Evolutionary conservation across 1,140 invertebrate genomes (phyloP).

Genomic region (Drosophila neocordata): DNA sequence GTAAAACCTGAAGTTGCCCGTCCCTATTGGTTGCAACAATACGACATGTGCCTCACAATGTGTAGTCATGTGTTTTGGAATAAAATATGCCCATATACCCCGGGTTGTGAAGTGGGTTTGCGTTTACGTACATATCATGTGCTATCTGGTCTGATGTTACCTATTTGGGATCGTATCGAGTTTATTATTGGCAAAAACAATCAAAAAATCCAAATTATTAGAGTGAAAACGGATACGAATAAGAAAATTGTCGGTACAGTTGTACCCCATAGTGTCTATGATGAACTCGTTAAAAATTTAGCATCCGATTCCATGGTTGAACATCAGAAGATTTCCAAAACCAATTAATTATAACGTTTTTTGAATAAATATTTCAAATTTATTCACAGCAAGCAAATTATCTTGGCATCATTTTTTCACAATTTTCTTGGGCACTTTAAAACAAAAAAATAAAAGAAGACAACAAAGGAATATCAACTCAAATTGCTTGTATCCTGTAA

Average conservation of each 20-base stretch:
- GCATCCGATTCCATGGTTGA: constrained; percentile 47
- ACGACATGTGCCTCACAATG: constrained; percentile 33
- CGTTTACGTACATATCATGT: constrained; percentile 62
- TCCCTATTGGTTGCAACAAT: constrained; percentile 46
- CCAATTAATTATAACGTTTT: not conserved
- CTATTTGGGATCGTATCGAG: constrained; percentile 67
- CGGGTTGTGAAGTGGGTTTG: constrained; percentile 48
- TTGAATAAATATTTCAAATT: not conserved
- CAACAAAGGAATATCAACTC: constrained; percentile 67
- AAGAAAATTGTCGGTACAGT: constrained; percentile 66
- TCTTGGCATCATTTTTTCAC: not conserved
- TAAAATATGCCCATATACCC: constrained; percentile 33
- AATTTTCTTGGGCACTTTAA: constrained; percentile 51
- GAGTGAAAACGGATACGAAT: constrained; percentile 54
- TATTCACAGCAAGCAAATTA: not conserved
- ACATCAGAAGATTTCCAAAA: constrained; percentile 5
- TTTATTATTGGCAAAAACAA: constrained; percentile 39
- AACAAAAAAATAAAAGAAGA: too few species aligned
- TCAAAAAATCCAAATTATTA: constrained; percentile 64
- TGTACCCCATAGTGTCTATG: constrained; percentile 55
- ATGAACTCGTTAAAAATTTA: constrained; percentile 50
- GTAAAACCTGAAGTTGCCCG: constrained; percentile 36
- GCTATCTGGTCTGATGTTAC: constrained; percentile 61
- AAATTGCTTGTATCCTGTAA: constrained; percentile 66
- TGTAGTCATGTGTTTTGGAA: constrained; percentile 64